A percentile compares a stretch with the other conserved stretches of the same genome.
Conservation (phyloP, 2,888 invertebrate genomes). For the Meta bourneti region DNA sequence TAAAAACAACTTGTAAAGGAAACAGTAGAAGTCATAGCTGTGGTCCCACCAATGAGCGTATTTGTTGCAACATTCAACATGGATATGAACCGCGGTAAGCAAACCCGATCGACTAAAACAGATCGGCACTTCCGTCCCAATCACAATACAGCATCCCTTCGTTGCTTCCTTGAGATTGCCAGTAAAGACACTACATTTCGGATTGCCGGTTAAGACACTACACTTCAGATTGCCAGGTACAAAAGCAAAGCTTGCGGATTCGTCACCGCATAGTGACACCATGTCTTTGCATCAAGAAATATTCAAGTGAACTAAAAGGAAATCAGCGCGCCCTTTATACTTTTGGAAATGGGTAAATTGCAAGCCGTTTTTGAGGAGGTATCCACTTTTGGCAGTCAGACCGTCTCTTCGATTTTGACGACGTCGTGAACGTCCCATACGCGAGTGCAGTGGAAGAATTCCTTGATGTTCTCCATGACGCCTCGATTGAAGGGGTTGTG, state of each 20-base stretch:
- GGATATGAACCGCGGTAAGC: slow-evolving; percentile 6
- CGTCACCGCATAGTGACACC: background rate
- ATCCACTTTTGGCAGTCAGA: slow-evolving; percentile 7
- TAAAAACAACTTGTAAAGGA: background rate
- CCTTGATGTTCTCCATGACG: slow-evolving; percentile 90
- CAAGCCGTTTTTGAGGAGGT: background rate
- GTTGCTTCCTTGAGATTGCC: background rate
- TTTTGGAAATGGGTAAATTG: background rate
- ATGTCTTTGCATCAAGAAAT: background rate
- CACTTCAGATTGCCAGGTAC: background rate
- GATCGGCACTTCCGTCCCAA: background rate
- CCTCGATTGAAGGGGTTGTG: slow-evolving; percentile 96
- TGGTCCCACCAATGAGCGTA: slow-evolving; percentile 46
- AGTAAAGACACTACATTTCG: background rate
- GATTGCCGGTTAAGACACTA: background rate
- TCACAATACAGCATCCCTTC: background rate
- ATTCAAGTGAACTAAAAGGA: background rate
- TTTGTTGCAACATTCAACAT: slow-evolving; percentile 19
- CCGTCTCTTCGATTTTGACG: slow-evolving; percentile 62
- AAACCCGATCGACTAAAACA: background rate
- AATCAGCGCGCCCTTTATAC: background rate
- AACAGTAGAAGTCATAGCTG: slow-evolving; percentile 5
- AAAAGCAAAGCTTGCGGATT: background rate
- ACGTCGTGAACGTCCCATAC: slow-evolving; percentile 74
- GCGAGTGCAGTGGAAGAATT: slow-evolving; percentile 89